Evolutionary conservation across 2,113 vertebrate species (phyloP).

Genomic region (Centrocercus urophasianus): DNA sequence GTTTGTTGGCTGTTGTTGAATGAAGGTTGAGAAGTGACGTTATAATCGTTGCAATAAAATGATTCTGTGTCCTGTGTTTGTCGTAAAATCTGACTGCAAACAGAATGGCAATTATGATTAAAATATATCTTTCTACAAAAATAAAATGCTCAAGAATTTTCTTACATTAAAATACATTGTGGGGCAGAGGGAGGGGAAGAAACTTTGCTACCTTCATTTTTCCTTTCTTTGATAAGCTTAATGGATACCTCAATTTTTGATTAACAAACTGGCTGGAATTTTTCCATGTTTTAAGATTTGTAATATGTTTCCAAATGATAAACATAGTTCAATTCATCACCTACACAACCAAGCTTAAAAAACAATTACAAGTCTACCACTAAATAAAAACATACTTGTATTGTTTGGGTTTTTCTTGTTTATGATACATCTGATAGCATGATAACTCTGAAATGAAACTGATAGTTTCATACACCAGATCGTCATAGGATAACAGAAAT

Average conservation of each 20-base stretch:
- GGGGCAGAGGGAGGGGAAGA: background rate
- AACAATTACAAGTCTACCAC: background rate
- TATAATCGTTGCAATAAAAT: slow-evolving; percentile 41
- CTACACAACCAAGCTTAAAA: background rate
- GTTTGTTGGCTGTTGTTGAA: background rate
- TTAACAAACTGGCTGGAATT: background rate
- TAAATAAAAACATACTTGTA: background rate
- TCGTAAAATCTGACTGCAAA: slow-evolving; percentile 24
- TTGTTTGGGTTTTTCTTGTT: background rate
- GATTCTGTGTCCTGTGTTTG: background rate
- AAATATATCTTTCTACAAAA: slow-evolving; percentile 65
- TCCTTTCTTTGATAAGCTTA: slow-evolving; percentile 22
- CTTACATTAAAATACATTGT: slow-evolving; percentile 35
- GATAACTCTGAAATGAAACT: background rate
- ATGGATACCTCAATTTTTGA: slow-evolving; percentile 6
- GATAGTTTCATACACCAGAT: background rate
- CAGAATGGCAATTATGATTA: slow-evolving; percentile 44
- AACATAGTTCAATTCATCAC: background rate
- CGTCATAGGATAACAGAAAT: background rate
- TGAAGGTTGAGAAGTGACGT: slow-evolving; percentile 20
- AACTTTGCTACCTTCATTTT: slow-evolving; percentile 12
- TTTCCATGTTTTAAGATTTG: background rate
- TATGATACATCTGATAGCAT: background rate
- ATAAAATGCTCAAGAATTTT: slow-evolving; percentile 54
- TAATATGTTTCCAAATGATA: background rate